phyloP scores from a whole-genome alignment of 2,797 vertebrate genomes.

The Cyprinodon diabolis region DNA sequence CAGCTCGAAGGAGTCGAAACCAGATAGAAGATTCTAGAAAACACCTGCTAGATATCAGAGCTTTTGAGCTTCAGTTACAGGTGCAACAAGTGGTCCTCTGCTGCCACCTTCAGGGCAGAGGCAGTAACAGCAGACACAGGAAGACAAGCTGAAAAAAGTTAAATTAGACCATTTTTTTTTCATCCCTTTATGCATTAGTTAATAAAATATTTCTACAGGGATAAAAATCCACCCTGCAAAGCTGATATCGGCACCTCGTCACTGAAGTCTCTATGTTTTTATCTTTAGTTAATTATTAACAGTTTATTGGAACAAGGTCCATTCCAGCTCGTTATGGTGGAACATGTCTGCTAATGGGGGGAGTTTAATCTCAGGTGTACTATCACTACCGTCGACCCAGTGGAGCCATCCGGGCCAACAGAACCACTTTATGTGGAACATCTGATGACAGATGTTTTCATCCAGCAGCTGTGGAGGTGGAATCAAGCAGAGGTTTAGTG shows the following conservation, averaged over 20 bases:
- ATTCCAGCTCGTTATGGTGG: background rate
- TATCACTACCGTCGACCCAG: background rate
- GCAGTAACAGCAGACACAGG: background rate
- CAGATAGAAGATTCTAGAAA: no score
- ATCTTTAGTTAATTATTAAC: background rate
- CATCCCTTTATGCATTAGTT: background rate
- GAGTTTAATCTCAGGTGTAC: background rate
- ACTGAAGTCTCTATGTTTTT: background rate
- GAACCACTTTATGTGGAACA: background rate
- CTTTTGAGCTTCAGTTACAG: no score
- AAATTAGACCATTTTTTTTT: background rate
- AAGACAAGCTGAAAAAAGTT: background rate
- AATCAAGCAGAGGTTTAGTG: background rate
- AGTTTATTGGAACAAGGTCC: constrained; percentile 3
- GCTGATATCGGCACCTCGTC: background rate
- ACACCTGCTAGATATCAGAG: no score
- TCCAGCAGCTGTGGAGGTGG: background rate
- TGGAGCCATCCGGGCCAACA: background rate
- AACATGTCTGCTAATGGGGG: background rate
- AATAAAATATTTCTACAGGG: background rate
- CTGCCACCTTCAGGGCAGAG: background rate
- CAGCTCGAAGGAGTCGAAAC: no score
- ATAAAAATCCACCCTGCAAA: background rate
- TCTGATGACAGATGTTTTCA: no score
- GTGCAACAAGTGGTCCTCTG: background rate